A percentile compares a stretch with the other conserved stretches of the same genome.
phyloP scores from a whole-genome alignment of 2,113 vertebrate species.

The Telmatochromis sp. region DNA sequence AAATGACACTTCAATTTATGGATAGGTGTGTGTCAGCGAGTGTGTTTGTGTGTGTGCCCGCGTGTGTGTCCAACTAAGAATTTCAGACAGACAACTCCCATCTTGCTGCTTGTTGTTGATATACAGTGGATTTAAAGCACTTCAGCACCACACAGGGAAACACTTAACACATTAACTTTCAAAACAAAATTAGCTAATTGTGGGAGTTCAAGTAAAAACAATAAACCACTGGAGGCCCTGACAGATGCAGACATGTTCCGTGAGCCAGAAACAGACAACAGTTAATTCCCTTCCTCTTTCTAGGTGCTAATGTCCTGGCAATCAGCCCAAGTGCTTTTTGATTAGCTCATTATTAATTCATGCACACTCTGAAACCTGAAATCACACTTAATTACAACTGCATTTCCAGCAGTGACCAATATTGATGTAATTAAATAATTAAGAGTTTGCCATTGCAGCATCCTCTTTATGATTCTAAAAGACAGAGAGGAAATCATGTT shows the following conservation, averaged over 20 bases:
- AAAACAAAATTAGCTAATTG: background rate
- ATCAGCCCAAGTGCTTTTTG: slow-evolving; percentile 68
- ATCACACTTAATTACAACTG: slow-evolving; percentile 69
- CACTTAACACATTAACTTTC: background rate
- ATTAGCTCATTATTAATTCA: slow-evolving; percentile 73
- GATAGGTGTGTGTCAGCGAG: background rate
- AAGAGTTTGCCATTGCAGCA: slow-evolving; percentile 36
- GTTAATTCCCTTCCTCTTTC: slow-evolving; percentile 10
- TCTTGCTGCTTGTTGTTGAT: background rate
- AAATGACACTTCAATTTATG: slow-evolving; percentile 38
- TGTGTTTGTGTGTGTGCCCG: background rate
- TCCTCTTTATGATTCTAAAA: slow-evolving; percentile 7
- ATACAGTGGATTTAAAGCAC: background rate
- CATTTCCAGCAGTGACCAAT: slow-evolving; percentile 64
- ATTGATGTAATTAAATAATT: slow-evolving; percentile 70
- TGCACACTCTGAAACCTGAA: slow-evolving; percentile 60
- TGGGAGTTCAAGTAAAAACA: slow-evolving; percentile 6
- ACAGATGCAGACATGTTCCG: slow-evolving; percentile 26
- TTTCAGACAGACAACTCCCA: background rate
- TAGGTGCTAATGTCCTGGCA: slow-evolving; percentile 54
- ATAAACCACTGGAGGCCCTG: background rate
- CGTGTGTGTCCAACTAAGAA: background rate
- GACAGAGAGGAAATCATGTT: background rate
- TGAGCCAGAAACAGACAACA: slow-evolving; percentile 25
- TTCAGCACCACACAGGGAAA: background rate